Conservation (phyloP, 2,113 vertebrate genomes). For the Toxotes jaculatrix region DNA sequence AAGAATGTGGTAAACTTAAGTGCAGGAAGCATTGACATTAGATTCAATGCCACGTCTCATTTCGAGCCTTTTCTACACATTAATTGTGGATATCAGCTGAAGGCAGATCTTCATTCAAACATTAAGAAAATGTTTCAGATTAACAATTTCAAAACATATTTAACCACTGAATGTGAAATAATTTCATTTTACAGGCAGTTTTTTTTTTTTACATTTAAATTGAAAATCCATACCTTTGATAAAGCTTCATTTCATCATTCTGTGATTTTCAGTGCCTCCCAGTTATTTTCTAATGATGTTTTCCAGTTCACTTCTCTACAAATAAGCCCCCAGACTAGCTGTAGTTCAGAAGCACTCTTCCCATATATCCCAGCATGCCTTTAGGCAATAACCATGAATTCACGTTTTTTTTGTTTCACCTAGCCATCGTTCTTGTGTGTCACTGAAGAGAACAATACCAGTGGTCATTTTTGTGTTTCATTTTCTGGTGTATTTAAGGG, state of each 20-base stretch:
- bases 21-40: no score
- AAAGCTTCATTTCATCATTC: background rate
- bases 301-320: background rate
- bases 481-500: background rate
- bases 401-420: background rate
- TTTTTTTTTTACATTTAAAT: background rate
- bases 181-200: background rate
- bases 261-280: background rate
- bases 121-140: background rate
- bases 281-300: background rate
- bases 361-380: background rate
- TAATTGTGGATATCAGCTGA: background rate
- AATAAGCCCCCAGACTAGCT: background rate
- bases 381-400: background rate
- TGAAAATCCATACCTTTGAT: conserved; percentile 14
- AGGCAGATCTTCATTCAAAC: background rate
- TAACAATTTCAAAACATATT: background rate
- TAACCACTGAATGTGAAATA: background rate
- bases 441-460: background rate
- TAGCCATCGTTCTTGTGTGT: background rate
- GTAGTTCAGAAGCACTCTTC: background rate
- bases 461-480: background rate
- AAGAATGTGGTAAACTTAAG: no score
- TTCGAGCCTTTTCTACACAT: background rate
- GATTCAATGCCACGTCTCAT: no score